Conservation (phyloP, 1,140 invertebrate genomes). For the Adelges cooleyi region DNA sequence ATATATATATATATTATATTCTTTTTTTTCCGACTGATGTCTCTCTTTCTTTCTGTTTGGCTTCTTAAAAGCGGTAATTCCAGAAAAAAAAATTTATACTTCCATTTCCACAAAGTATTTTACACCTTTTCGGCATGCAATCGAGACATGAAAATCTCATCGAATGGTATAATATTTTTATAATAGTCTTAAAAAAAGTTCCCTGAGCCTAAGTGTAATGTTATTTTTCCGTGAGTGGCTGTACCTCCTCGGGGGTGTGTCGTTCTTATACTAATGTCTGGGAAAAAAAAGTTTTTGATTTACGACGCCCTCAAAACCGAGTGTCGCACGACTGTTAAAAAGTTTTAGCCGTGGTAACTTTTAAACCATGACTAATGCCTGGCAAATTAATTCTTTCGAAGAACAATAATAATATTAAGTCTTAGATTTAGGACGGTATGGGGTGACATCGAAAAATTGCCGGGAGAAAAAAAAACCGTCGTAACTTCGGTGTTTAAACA, state of each 20-base stretch:
- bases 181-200: constrained; percentile 21
- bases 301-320: constrained; percentile 18
- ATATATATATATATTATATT: too few species aligned
- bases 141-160: constrained; percentile 11
- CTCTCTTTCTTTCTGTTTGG: too few species aligned
- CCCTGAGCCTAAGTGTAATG: constrained; percentile 2
- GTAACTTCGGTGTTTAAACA: neutral
- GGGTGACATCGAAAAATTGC: neutral
- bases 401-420: constrained; percentile 12
- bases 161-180: neutral
- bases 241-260: neutral
- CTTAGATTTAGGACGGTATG: neutral
- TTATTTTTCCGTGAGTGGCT: constrained; percentile 15
- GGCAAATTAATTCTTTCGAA: constrained; percentile 26
- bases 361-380: constrained; percentile 25
- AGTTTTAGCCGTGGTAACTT: constrained; percentile 13
- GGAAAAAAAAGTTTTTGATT: constrained; percentile 22
- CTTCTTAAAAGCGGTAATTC: too few species aligned
- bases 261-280: constrained; percentile 17
- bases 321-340: constrained; percentile 20
- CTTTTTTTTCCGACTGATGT: too few species aligned
- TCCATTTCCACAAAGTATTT: too few species aligned
- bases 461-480: neutral
- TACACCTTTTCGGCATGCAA: too few species aligned
- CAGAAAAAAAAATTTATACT: too few species aligned